phyloP scores from a whole-genome alignment of 2,113 vertebrate genomes.

The Vicugna pacos region DNA sequence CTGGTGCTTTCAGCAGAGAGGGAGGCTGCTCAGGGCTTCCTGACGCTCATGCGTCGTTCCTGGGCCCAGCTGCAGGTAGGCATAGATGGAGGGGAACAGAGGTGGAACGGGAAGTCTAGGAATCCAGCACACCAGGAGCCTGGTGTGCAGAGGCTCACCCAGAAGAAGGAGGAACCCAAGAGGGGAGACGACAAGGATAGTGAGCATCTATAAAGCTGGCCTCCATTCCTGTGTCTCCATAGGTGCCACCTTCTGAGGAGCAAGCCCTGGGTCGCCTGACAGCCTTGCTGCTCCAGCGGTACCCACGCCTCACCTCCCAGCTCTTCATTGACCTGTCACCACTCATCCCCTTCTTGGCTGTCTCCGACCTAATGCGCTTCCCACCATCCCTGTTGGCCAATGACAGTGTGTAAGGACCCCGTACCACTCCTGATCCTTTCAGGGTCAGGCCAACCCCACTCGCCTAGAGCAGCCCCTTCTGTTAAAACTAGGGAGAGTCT shows the following conservation, averaged over 20 bases:
- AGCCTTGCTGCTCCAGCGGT: slow-evolving; percentile 91
- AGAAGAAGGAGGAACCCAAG: not conserved
- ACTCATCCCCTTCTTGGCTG: slow-evolving; percentile 94
- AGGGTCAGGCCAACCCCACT: not conserved
- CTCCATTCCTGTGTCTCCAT: not conserved
- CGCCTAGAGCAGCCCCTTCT: not conserved
- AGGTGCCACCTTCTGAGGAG: slow-evolving; percentile 90
- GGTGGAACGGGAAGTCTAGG: not conserved
- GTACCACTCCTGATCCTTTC: not conserved
- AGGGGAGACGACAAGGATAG: not conserved
- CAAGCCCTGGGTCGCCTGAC: slow-evolving; percentile 92
- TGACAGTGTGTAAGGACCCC: slow-evolving; percentile 91
- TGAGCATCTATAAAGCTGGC: not conserved
- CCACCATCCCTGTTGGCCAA: slow-evolving; percentile 92
- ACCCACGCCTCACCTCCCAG: slow-evolving; percentile 92
- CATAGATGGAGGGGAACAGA: not conserved
- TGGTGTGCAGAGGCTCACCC: not conserved
- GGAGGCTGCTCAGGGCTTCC: slow-evolving; percentile 90
- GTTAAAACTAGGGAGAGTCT: not conserved
- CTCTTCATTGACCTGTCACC: slow-evolving; percentile 94
- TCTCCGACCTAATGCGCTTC: slow-evolving; percentile 92
- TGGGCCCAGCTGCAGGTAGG: slow-evolving; percentile 91
- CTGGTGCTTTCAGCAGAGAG: slow-evolving; percentile 92
- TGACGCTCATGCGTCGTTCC: slow-evolving; percentile 91
- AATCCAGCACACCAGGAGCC: not conserved